Base-by-base conservation (phyloP, 2,888 invertebrate genomes). In the Pammene fasciana region DNA sequence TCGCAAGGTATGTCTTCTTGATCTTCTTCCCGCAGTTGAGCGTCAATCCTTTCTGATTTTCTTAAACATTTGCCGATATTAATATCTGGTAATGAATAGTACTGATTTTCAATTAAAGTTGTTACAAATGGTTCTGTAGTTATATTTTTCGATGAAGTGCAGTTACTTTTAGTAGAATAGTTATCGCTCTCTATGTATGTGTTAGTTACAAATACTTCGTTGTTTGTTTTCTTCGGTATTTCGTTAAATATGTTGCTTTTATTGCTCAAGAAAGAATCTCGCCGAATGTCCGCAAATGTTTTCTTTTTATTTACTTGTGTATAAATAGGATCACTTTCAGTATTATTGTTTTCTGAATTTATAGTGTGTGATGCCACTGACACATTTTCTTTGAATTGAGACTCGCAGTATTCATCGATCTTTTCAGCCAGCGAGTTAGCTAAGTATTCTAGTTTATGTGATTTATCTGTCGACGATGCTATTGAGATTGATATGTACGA, bases 21-120 rank as follows among this genome's bases (percentile, higher is more conserved):
- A 73, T 90, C 90, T 78, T 89, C 89, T 78, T 91, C 88, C 79
- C 96, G 89, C 67, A 96, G 84, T 82, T 95, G 95, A 68, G 94
- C 94, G 82, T 96, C 96, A 77, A 96, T 96, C 75, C 94, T 94
- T 82, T 96, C 96, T 70, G 94, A 95, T 79, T 95, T 95, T 77
- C 95, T 94, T 72, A 96, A 91, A 80, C 94, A 95, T 82, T 95
- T 95, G 71, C 95, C 94, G 34, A 95, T 94, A 68, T 95, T 94
- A 57, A 95, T 94, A 83, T 96, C 95, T 9, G 96, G 96, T 72
- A 96, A 86, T 26, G 95, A 95, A 84, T 94, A 94, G 79, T 95
- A 96, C 81, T 95, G 95, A 82, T 95, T 95, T 82, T 95, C 94
- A 72, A 93, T 89, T 72, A 95, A 83, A 41, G 93, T 93, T 34